A percentile compares a stretch with the other conserved stretches of the same genome.
phyloP scores from a whole-genome alignment of 2,888 invertebrate genomes.

The Branchipolynoe longqiensis region DNA sequence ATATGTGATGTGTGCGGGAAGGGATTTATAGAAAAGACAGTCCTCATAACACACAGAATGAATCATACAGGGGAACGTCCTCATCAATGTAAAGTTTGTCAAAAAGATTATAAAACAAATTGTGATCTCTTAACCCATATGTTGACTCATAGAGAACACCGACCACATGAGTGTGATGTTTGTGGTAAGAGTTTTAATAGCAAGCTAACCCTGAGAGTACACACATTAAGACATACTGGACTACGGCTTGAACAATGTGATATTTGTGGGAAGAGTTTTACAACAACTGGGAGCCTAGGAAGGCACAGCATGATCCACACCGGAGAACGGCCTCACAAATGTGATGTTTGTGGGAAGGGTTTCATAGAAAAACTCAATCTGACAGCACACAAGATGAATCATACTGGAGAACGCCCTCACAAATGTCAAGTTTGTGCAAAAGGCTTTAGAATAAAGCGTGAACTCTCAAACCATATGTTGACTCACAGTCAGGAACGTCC shows the following conservation, averaged over 20 bases:
- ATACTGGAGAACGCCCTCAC: neutral
- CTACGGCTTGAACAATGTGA: neutral
- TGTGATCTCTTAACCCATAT: neutral
- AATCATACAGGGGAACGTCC: neutral
- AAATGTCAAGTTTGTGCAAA: neutral
- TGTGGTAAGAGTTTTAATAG: conserved; percentile 4
- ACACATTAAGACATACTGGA: neutral
- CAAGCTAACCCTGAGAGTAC: neutral
- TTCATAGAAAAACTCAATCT: neutral
- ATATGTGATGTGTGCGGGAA: neutral
- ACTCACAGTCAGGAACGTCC: neutral
- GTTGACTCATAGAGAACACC: neutral
- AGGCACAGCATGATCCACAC: neutral
- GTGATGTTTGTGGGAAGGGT: neutral
- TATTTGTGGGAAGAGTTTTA: neutral
- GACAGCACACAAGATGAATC: neutral
- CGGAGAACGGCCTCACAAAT: neutral
- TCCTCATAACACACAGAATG: neutral
- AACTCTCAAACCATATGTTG: neutral
- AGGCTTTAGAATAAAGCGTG: neutral
- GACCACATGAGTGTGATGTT: neutral
- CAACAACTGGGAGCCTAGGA: neutral
- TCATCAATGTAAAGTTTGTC: neutral
- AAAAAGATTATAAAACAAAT: neutral
- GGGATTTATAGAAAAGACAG: neutral